Base-by-base conservation (phyloP, 2,113 vertebrate species). In the Charadrius vociferus region DNA sequence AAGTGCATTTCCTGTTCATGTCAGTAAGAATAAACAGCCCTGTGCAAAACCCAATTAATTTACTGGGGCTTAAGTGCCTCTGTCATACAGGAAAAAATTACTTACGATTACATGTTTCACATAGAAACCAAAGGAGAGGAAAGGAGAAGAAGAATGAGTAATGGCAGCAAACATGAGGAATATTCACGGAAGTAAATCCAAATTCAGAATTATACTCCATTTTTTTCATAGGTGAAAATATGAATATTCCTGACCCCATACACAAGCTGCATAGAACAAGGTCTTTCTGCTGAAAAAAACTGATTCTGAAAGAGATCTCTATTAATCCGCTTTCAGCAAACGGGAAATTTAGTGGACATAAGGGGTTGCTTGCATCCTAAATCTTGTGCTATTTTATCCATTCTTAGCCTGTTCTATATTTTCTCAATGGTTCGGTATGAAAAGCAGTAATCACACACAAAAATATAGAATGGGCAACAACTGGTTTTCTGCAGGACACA, bases 1-100 rank as follows among this genome's bases (percentile, higher is more conserved):
- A 75, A 95, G 53, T 65, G 90, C 71, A 90, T 70, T 94, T 96
- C 85, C 53, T 87, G 87, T 53, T 88, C 75, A 62, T 66, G 78
- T 58, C 93, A 93, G 49, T 39, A 85, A 67, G 49, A 89, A 93
- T 82, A 87, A 94, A 96, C 34, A 82, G 70, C 37, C 58, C 26
- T 75, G 27, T 82, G 66, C 62, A 87, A 90, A 96, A 53, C 36
- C 30, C 62, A 58, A 2, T 70, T 61, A 91, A 87, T 82, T 73
- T 87, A 90, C 74, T 77, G 27, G 34, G 36, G 6, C 27, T 75
- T 67, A 82, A 94, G 84, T 80, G 77, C 36, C 70, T 89, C 65
- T 80, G 71, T 75, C 90, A 77, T n/a, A 6, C 8, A 37, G 53
- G 58, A 72, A 94, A 95, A 80, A 75, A 85, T 3, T 55, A 66